These are phyloP conservation scores for Notarius quadriscutis DNA, from an alignment of 2,113 vertebrate species.

Conservation along the genomic window DNA sequence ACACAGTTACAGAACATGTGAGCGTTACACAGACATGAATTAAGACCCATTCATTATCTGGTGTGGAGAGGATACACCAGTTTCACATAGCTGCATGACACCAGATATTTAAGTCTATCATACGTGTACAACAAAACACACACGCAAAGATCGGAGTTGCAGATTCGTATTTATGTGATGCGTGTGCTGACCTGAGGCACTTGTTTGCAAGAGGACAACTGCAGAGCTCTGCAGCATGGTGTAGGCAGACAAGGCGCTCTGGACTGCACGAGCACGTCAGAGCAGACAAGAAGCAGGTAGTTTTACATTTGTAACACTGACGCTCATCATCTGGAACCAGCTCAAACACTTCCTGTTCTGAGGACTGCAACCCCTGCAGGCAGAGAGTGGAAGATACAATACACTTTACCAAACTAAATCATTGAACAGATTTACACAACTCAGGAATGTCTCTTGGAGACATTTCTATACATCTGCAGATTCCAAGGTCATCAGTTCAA, in stretches of 20 bases:
- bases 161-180: background rate
- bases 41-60: background rate
- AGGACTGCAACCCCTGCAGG: slow-evolving; percentile 86
- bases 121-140: background rate
- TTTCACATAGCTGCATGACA: background rate
- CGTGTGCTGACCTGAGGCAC: slow-evolving; percentile 81
- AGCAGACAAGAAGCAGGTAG: slow-evolving; percentile 96
- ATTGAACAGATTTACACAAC: too few species aligned
- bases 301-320: slow-evolving; percentile 93
- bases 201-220: slow-evolving; percentile 87
- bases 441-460: too few species aligned
- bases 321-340: slow-evolving; percentile 95
- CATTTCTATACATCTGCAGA: too few species aligned
- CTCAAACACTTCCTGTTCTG: slow-evolving; percentile 96
- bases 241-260: slow-evolving; percentile 89
- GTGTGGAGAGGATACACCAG: background rate
- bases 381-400: background rate
- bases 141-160: background rate
- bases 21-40: too few species aligned
- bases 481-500: too few species aligned
- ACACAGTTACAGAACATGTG: background rate
- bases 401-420: background rate
- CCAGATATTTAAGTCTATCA: background rate
- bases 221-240: slow-evolving; percentile 86
- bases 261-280: slow-evolving; percentile 93